Percentiles rank a stretch among this genome's conserved stretches.
Conservation (phyloP, 2,888 invertebrate genomes). For the Sesia bembeciformis region DNA sequence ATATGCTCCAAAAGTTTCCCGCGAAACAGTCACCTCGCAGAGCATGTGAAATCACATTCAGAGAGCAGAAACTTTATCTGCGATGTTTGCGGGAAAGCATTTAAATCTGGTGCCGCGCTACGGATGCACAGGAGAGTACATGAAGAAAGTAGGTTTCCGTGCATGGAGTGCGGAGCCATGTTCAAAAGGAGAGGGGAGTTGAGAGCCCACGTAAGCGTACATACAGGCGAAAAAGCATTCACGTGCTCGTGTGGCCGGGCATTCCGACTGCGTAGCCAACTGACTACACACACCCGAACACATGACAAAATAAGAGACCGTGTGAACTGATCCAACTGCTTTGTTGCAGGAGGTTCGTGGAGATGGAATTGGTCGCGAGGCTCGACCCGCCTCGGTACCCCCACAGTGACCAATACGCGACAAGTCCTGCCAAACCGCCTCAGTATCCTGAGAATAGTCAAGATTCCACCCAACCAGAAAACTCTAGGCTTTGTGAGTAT, state of each 20-base stretch:
- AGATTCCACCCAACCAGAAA: background rate
- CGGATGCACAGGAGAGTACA: conserved; percentile 62
- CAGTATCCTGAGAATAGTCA: background rate
- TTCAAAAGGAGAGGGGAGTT: conserved; percentile 72
- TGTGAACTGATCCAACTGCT: conserved; percentile 6
- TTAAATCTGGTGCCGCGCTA: conserved; percentile 66
- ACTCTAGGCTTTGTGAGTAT: conserved; percentile 1
- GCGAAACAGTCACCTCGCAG: conserved; percentile 55
- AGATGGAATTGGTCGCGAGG: conserved; percentile 6
- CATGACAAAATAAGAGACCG: conserved; percentile 22
- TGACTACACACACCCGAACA: conserved; percentile 23
- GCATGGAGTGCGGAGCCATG: conserved; percentile 65
- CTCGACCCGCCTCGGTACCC: conserved; percentile 2
- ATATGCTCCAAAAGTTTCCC: conserved; percentile 63
- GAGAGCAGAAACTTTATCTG: conserved; percentile 61
- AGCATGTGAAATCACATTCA: conserved; percentile 66
- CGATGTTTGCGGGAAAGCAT: conserved; percentile 68
- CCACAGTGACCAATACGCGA: conserved; percentile 1
- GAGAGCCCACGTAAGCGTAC: conserved; percentile 67
- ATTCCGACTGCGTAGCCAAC: conserved; percentile 58
- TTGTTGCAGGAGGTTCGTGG: conserved; percentile 38
- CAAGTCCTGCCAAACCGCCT: conserved; percentile 3
- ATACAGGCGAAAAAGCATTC: conserved; percentile 72
- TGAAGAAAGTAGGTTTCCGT: conserved; percentile 40
- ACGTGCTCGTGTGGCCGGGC: conserved; percentile 65